Base-by-base conservation (phyloP, 2,113 vertebrate genomes). In the Cavia porcellus region DNA sequence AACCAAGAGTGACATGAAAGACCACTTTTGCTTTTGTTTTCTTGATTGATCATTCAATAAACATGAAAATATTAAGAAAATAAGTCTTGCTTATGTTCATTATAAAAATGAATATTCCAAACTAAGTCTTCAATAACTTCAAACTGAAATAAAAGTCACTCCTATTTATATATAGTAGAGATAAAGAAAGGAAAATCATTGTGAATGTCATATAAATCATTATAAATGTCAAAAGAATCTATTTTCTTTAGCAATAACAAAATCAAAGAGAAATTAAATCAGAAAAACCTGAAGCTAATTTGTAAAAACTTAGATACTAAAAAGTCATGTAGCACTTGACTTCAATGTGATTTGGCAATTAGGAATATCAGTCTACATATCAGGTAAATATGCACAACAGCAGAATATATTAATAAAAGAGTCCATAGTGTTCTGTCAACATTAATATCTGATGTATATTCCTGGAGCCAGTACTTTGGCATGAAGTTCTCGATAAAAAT, bases 81-180 rank as follows among this genome's bases (percentile, higher is more conserved):
- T 32, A 70, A 70, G 35, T 38, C 68, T 83, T 62, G 20, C 24
- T 82, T 59, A 75, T 52, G 22, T 90, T 94, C 75, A 2, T 42
- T 68, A 64, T 20, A 94, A 85, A 92, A 85, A 80, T 45, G 7
- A 50, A 11, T 95, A 93, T 85, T 93, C n/a, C 28, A 85, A 1
- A 74, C 30, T 81, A 38, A 90, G 42, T 82, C 35, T 86, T 87
- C 22, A 79, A 61, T 11, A 86, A 86, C 38, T 88, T 66, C 8
- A 88, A 66, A 91, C 3, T 91, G 88, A 95, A 95, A 68, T 70
- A 50, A 89, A 96, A 38, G 42, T 59, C 30, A 82, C n/a, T 66
- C 25, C 38, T 70, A 12, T 22, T 92, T 75, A 68, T 25, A 28
- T 42, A 70, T 20, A 84, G 7, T 89, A 47, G 38, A 93, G 32